phyloP scores from a whole-genome alignment of 2,888 invertebrate species.

The Aplocera efformata region DNA sequence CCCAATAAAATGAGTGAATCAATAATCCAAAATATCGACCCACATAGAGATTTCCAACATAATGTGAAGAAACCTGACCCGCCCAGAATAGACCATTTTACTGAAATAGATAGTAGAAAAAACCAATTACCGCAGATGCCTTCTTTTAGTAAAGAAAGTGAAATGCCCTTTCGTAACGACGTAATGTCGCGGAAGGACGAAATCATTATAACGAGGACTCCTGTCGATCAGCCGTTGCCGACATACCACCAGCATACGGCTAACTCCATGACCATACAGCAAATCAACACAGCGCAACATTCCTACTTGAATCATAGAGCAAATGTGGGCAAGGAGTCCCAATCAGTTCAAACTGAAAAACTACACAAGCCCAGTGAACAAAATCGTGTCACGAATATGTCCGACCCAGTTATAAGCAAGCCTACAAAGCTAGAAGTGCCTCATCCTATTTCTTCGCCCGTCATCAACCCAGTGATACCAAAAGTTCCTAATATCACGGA shows the following conservation, averaged over 20 bases:
- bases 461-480: constrained; percentile 69
- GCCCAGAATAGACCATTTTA: constrained; percentile 57
- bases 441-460: constrained; percentile 73
- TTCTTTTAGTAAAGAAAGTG: constrained; percentile 55
- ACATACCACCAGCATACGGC: constrained; percentile 52
- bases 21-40: constrained; percentile 62
- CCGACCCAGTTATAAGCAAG: constrained; percentile 57
- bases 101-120: constrained; percentile 59
- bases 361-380: constrained; percentile 51
- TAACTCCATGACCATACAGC: constrained; percentile 70
- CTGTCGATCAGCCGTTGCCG: constrained; percentile 58
- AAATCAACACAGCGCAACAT: constrained; percentile 61
- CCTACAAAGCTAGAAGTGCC: constrained; percentile 72
- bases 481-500: constrained; percentile 69
- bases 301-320: constrained; percentile 61
- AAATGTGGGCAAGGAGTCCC: constrained; percentile 61
- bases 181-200: constrained; percentile 62
- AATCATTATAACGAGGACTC: constrained; percentile 61
- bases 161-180: constrained; percentile 61
- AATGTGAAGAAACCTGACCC: constrained; percentile 57
- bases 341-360: constrained; percentile 68
- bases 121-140: constrained; percentile 45
- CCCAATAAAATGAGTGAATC: constrained; percentile 62
- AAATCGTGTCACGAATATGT: constrained; percentile 49
- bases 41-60: constrained; percentile 51